Evolutionary conservation across 2,797 vertebrate genomes (phyloP), one percentile per base, ranked within the genome.

Genomic region (Mormyrus proboscirostris): DNA sequence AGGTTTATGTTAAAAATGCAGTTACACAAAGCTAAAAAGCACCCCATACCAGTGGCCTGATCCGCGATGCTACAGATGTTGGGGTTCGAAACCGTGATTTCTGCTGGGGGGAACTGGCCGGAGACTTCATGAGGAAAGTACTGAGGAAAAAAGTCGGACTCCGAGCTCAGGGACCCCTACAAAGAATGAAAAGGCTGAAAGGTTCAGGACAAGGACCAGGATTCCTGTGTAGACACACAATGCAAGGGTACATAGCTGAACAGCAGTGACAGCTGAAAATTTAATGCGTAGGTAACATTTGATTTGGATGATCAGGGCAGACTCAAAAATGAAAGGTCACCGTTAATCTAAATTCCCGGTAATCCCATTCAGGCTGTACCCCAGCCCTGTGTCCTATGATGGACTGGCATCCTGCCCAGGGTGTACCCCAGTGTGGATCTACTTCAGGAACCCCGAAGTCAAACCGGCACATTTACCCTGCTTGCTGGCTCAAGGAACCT

Each of bases 101-200:
- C 97, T 0, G 97, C 93, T 69, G 95, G 93, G 0, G 95, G 94
- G 2, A 96, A 92, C 29, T 96, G 95, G 90, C 94, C 95, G 0
- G 94, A 92, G 25, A 92, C 50, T 0, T 98, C 96, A 0, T 96
- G 96, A 0, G 94, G 94, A 91, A 98, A 97, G 94, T 97, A 98
- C 86, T 98, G 97, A 49, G 97, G 97, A 57, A 98, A 94, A 86
- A 98, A 93, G 86, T 99, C 98, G 0, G 95, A 91, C 93, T 98
- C 98, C 0, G 97, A 98, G 92, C 96, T 97, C 87, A 98, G 92
- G 0, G 98, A 97, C 0, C 96, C 97, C 96, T 99, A 97, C 94
- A 93, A 93, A 93, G 88, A 90, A 86, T 90, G 88, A 89, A 8
- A 84, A 25, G 65, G 25, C 49, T 16, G 87, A 55, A 14, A 62